Conservation (phyloP, 2,113 vertebrate genomes). For the Neodon shergylaensis region DNA sequence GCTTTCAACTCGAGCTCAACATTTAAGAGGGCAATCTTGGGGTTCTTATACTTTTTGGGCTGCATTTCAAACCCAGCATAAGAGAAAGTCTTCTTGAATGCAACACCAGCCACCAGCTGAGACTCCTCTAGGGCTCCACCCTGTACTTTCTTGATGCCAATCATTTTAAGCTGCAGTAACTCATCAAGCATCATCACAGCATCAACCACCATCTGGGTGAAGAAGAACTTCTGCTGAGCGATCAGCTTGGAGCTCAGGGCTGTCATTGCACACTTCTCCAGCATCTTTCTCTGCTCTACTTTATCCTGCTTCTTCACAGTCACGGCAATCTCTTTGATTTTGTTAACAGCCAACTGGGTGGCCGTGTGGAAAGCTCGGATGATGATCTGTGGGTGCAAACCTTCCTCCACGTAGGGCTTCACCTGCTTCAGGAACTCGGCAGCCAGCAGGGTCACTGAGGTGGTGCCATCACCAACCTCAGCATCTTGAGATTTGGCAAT, state of each 20-base stretch:
- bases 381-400: conserved; percentile 98
- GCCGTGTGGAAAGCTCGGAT: conserved; percentile 96
- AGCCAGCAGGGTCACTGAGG: conserved; percentile 95
- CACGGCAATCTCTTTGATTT: conserved; percentile 94
- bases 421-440: conserved; percentile 98
- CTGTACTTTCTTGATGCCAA: conserved; percentile 98
- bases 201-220: conserved; percentile 97
- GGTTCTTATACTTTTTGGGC: conserved; percentile 94
- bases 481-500: conserved; percentile 98
- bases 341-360: conserved; percentile 93
- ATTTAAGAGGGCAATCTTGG: conserved; percentile 95
- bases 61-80: conserved; percentile 99
- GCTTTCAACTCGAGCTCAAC: conserved; percentile 98
- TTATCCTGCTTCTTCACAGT: conserved; percentile 95
- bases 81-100: conserved; percentile 99
- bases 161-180: conserved; percentile 97
- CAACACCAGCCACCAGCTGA: conserved; percentile 94
- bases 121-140: conserved; percentile 98
- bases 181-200: conserved; percentile 96
- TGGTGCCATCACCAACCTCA: conserved; percentile 98
- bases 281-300: conserved; percentile 91
- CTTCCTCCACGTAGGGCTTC: conserved; percentile 96
- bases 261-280: conserved; percentile 96
- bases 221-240: conserved; percentile 94
- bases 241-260: conserved; percentile 98